These are phyloP conservation scores for Lacerta bilineata DNA, from an alignment of 2,797 vertebrate species.

Conservation along the genomic window DNA sequence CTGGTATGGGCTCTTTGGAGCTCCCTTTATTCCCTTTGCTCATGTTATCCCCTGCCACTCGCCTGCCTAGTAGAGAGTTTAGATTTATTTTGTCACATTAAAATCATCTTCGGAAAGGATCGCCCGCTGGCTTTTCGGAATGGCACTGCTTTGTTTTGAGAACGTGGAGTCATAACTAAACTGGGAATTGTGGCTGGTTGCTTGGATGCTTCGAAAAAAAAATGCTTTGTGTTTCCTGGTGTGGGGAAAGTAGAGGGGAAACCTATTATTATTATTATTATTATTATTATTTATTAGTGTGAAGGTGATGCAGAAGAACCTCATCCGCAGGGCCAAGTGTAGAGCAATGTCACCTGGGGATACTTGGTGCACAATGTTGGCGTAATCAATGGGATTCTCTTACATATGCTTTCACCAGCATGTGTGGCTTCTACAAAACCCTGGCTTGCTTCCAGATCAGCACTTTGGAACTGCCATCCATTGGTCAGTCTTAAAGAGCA, in stretches of 20 bases:
- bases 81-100: slow-evolving; percentile 81
- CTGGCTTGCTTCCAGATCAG: background rate
- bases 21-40: slow-evolving; percentile 88
- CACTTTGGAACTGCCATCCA: background rate
- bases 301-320: slow-evolving; percentile 34
- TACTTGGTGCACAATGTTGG: background rate
- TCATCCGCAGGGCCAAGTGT: slow-evolving; percentile 17
- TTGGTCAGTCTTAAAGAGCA: background rate
- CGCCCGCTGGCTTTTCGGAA: slow-evolving; percentile 68
- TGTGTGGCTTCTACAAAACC: background rate
- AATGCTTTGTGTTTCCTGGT: slow-evolving; percentile 53
- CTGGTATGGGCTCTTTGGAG: slow-evolving; percentile 82
- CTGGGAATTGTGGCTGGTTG: slow-evolving; percentile 25
- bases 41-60: slow-evolving; percentile 82
- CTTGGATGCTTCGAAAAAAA: slow-evolving; percentile 58
- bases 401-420: background rate
- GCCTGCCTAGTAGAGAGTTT: slow-evolving; percentile 79
- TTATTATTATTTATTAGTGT: slow-evolving; percentile 26
- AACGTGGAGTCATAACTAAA: slow-evolving; percentile 58
- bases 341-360: background rate
- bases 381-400: background rate
- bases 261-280: background rate
- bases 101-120: slow-evolving; percentile 74
- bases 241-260: slow-evolving; percentile 57
- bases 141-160: slow-evolving; percentile 69